These are phyloP conservation scores for Tinamus major DNA, from an alignment of 2,797 vertebrate genomes.

Conservation along the genomic window DNA sequence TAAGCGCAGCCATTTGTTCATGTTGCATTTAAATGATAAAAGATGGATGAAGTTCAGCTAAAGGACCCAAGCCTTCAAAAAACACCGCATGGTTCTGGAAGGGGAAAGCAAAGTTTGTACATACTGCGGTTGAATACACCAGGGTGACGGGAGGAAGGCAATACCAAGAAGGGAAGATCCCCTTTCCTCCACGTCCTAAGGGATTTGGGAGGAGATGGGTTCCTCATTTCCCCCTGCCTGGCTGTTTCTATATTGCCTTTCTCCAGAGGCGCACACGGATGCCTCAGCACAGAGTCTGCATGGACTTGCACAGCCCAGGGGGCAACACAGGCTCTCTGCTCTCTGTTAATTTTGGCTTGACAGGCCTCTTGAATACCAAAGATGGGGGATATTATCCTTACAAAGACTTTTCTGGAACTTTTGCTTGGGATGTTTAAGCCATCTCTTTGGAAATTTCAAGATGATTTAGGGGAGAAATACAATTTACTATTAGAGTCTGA, in stretches of 20 bases:
- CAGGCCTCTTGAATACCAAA: neutral
- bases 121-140: neutral
- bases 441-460: neutral
- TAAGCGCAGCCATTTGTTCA: neutral
- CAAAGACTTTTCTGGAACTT: neutral
- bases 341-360: neutral
- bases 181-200: neutral
- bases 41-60: neutral
- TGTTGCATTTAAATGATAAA: neutral
- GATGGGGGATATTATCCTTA: neutral
- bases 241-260: neutral
- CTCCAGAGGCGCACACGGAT: accelerated
- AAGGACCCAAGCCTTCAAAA: neutral
- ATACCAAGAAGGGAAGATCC: neutral
- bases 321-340: neutral
- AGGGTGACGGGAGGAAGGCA: neutral
- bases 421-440: neutral
- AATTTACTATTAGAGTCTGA: neutral
- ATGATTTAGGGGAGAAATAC: neutral
- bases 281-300: no score
- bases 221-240: neutral
- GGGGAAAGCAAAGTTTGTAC: neutral
- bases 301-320: neutral
- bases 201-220: neutral
- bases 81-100: accelerated